phyloP scores from a whole-genome alignment of 2,797 vertebrate species.

The Neopelma chrysocephalum region DNA sequence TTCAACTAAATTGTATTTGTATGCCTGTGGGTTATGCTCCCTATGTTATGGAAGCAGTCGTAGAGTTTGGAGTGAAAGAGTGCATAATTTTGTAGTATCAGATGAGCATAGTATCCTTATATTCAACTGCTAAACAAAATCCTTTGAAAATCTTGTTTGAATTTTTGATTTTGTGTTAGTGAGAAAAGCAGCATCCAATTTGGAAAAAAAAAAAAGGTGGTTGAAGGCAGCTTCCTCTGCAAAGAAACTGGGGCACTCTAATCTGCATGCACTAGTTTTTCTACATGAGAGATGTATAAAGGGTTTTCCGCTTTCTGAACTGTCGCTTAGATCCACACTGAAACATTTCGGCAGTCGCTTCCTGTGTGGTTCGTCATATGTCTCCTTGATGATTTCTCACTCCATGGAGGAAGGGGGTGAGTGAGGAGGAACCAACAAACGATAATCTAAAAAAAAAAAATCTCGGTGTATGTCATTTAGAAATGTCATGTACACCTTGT shows the following conservation, averaged over 20 bases:
- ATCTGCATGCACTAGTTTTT: slow-evolving; percentile 48
- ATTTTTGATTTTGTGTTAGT: background rate
- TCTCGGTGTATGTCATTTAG: background rate
- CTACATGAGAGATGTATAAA: slow-evolving; percentile 15
- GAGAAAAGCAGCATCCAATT: background rate
- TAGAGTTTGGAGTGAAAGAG: background rate
- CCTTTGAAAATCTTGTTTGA: background rate
- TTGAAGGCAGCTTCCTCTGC: background rate
- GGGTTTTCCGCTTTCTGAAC: slow-evolving; percentile 48
- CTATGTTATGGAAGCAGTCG: background rate
- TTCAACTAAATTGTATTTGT: background rate
- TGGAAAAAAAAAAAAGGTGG: background rate
- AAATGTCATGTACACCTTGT: background rate
- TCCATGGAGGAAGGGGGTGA: slow-evolving; percentile 2
- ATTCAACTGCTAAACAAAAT: background rate
- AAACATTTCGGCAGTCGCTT: slow-evolving; percentile 59
- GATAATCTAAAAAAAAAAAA: slow-evolving; percentile 27
- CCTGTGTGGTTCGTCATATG: slow-evolving; percentile 26
- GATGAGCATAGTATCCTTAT: background rate
- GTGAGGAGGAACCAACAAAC: slow-evolving; percentile 40
- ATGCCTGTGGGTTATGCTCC: background rate
- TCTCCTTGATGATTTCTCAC: slow-evolving; percentile 54
- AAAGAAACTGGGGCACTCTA: slow-evolving; percentile 40
- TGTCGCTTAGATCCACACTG: slow-evolving; percentile 34
- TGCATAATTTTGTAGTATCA: background rate